Evolutionary conservation across 64 coral and sea anemone species (phyloP).

Genomic region (Montipora sp.): DNA sequence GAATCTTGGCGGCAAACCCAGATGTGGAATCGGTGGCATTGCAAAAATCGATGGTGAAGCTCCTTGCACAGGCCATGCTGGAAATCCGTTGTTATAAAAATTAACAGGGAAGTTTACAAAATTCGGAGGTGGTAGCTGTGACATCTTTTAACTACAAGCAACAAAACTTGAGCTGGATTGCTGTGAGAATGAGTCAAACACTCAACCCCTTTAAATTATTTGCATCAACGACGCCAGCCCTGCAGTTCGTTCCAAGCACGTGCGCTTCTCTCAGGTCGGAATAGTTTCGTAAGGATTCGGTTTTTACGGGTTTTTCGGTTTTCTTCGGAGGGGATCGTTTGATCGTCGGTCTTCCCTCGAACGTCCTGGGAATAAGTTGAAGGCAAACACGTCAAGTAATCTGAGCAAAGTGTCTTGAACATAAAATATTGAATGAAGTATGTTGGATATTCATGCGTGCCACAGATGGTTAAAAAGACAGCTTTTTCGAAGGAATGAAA

Average conservation of each 20-base stretch:
- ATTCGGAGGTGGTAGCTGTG: constrained; percentile 33
- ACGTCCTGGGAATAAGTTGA: neutral
- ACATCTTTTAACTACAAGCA: constrained; percentile 8
- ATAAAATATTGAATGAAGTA: constrained; percentile 18
- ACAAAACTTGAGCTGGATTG: neutral
- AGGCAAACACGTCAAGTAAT: neutral
- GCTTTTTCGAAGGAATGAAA: constrained; percentile 35
- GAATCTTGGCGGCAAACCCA: neutral
- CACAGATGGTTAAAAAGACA: constrained; percentile 24
- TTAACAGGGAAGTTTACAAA: constrained; percentile 16
- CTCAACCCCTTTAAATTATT: no score
- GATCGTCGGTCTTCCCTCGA: no score
- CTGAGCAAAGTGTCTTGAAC: neutral
- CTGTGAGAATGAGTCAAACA: neutral
- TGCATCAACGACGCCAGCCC: neutral
- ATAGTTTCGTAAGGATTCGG: no score
- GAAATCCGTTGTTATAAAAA: constrained; percentile 9
- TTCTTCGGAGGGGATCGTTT: neutral
- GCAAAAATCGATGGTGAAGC: constrained; percentile 9
- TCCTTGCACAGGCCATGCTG: constrained; percentile 6
- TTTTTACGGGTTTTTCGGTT: neutral
- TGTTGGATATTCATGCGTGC: constrained; percentile 12
- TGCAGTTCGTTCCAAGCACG: neutral
- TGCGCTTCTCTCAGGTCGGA: neutral
- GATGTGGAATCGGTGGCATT: neutral